phyloP scores from a whole-genome alignment of 2,888 invertebrate genomes.

The Hofmannophila pseudospretella region DNA sequence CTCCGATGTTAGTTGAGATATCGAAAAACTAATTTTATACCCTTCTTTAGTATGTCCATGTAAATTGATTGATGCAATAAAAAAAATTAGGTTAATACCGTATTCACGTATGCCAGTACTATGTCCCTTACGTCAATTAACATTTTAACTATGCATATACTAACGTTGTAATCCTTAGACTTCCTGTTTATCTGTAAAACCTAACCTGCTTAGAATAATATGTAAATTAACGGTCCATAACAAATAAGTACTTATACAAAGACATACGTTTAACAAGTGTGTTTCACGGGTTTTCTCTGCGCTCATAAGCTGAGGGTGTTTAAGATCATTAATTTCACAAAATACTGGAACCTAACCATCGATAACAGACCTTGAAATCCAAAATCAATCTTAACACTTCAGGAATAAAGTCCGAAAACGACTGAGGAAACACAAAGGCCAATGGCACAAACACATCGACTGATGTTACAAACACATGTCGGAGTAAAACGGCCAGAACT shows the following conservation, averaged over 20 bases:
- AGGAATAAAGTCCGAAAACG: constrained; percentile 34
- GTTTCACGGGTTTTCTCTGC: constrained; percentile 5
- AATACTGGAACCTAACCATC: constrained; percentile 15
- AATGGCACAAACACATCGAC: constrained; percentile 49
- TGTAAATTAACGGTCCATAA: neutral
- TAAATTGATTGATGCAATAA: no score
- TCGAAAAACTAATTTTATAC: no score
- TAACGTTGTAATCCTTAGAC: no score
- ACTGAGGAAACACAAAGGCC: constrained; percentile 28
- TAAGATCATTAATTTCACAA: constrained; percentile 16
- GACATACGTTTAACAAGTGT: neutral
- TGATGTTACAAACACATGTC: constrained; percentile 72
- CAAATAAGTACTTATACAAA: neutral
- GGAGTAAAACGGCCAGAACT: constrained; percentile 38
- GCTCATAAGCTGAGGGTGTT: constrained; percentile 11
- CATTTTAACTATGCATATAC: no score
- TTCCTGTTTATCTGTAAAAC: neutral
- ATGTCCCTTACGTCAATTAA: no score
- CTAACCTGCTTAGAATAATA: neutral
- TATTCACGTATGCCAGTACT: no score
- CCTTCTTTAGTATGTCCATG: no score
- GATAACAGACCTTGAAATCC: constrained; percentile 8
- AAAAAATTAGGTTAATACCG: no score
- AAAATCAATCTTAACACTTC: neutral
- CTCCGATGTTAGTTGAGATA: no score